Conservation (phyloP, 2,888 invertebrate species). For the Xylophagus ater region DNA sequence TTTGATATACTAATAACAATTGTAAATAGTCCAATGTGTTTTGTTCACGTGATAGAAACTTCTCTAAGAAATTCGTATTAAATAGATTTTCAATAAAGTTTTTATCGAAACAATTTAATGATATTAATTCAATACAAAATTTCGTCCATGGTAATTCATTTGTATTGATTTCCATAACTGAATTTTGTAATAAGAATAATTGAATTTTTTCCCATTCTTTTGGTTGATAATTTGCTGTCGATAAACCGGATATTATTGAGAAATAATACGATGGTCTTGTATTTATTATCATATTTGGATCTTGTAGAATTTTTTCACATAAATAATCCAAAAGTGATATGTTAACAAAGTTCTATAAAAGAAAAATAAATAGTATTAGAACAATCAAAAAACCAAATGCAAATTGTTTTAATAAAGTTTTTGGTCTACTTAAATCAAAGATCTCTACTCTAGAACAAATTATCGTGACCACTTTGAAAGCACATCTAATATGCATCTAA, state of each 20-base stretch:
- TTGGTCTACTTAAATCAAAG: no score
- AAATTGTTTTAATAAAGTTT: no score
- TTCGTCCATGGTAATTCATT: slow-evolving; percentile 43
- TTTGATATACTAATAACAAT: slow-evolving; percentile 46
- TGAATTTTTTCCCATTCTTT: slow-evolving; percentile 44
- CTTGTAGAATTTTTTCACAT: slow-evolving; percentile 39
- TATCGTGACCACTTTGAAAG: no score
- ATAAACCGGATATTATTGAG: slow-evolving; percentile 44
- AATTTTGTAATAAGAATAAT: slow-evolving; percentile 38
- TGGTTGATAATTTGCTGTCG: slow-evolving; percentile 50
- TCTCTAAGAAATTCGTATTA: slow-evolving; percentile 40
- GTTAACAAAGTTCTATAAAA: slow-evolving; percentile 46
- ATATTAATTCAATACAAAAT: slow-evolving; percentile 45
- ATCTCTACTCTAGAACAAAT: no score
- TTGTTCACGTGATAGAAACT: slow-evolving; percentile 34
- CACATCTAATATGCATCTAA: no score
- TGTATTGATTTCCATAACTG: slow-evolving; percentile 35
- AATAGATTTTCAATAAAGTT: slow-evolving; percentile 45
- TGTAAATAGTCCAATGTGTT: slow-evolving; percentile 41
- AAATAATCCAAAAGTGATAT: slow-evolving; percentile 48
- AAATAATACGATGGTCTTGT: slow-evolving; percentile 40
- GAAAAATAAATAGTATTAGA: slow-evolving; percentile 12
- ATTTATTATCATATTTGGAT: slow-evolving; percentile 36
- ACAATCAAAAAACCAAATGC: neutral
- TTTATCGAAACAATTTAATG: slow-evolving; percentile 48